Evolutionary conservation across 2,888 invertebrate genomes (phyloP), one percentile per base, ranked within the genome.

Genomic region (Zeuzera pyrina): DNA sequence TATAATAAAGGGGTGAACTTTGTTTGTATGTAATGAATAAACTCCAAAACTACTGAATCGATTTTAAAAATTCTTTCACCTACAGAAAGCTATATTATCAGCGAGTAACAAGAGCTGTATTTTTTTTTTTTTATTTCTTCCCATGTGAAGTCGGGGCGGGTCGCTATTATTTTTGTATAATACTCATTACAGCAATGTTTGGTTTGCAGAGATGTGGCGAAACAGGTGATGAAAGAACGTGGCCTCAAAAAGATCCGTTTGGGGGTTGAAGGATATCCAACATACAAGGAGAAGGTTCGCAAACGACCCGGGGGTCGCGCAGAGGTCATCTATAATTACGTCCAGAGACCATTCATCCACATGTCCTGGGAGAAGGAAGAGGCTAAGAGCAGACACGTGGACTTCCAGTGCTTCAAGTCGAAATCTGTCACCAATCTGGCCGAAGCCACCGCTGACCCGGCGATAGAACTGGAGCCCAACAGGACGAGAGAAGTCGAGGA

Each of bases 281-380:
- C 99, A 0, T 97, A 98, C 84, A 99, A 98, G 65, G 99, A 99
- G 66, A 99, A 99, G 68, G 92, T 99, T 1, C 96, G 97, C 73
- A 93, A 94, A 58, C 86, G 98, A 12, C 94, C 97, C 0, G 98
- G 98, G 1, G 96, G 96, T 0, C 86, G 97, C 2, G 93, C 97
- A 0, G 98, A 99, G 78, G 95, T 98, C 2, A 98, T 99, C 45
- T 99, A 99, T 84, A 99, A 98, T 78, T 99, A 99, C 70, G 98
- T 99, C 0, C 99, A 99, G 66, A 86, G 99, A 1, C 99, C 99
- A 0, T 99, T 99, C 73, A 94, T 99, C 32, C 97, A 98, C 62
- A 96, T 97, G 94, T 97, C 97, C 0, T 99, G 99, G 99, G 99
- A 99, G 67, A 99, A 99, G 57, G 99, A 99, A 60, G 99, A 99